Conservation (phyloP, 2,113 vertebrate genomes). For the Craseonycteris thonglongyai region DNA sequence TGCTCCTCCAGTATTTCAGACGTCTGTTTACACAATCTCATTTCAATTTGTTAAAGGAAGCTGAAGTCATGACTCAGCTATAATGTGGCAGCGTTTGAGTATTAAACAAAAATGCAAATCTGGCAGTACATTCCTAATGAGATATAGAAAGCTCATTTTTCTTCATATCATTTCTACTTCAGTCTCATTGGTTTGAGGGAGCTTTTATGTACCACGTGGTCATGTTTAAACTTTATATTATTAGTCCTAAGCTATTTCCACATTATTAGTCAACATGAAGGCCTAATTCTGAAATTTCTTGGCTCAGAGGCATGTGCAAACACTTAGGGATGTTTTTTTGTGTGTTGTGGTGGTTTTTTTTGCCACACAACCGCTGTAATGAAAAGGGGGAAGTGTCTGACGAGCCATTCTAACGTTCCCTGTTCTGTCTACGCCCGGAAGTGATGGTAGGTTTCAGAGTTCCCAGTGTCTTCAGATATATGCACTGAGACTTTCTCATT, state of each 20-base stretch:
- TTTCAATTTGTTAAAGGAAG: conserved; percentile 75
- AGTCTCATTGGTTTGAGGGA: conserved; percentile 56
- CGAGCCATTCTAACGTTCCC: not conserved
- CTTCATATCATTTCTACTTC: conserved; percentile 75
- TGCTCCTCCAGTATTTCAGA: conserved; percentile 66
- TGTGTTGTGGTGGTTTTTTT: too few species aligned
- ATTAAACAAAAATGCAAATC: conserved; percentile 79
- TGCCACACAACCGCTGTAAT: not conserved
- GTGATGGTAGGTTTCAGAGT: not conserved
- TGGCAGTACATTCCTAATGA: conserved; percentile 75
- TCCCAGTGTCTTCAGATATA: not conserved
- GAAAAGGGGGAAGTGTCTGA: not conserved
- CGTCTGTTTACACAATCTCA: conserved; percentile 74
- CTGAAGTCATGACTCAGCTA: conserved; percentile 78
- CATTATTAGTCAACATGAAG: conserved; percentile 56
- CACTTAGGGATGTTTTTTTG: too few species aligned
- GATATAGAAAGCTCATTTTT: conserved; percentile 75
- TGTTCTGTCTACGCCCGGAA: not conserved
- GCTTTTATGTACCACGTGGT: conserved; percentile 52
- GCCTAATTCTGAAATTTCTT: conserved; percentile 48
- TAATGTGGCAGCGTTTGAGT: conserved; percentile 72
- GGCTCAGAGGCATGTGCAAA: not conserved
- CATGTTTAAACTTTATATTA: conserved; percentile 68
- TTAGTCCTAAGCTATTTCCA: conserved; percentile 36
- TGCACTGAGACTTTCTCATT: not conserved